Percentiles rank a stretch among this genome's conserved stretches.
phyloP scores from a whole-genome alignment of 2,888 invertebrate species.

The Crossocerus cetratus region DNA sequence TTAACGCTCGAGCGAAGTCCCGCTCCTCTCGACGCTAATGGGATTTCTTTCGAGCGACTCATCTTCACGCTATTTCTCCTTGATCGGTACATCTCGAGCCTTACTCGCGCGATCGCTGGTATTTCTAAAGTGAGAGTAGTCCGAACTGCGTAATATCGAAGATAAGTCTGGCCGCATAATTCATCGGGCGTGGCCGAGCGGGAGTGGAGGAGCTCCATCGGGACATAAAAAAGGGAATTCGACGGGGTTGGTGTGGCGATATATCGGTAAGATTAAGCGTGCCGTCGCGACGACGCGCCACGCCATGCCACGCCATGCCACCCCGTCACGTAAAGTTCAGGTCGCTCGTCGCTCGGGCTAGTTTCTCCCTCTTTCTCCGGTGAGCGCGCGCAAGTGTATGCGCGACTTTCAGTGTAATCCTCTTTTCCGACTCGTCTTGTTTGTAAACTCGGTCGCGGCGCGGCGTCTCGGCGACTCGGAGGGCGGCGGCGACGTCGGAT shows the following conservation, averaged over 20 bases:
- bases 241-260: neutral
- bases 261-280: conserved; percentile 48
- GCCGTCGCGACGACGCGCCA: conserved; percentile 16
- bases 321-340: conserved; percentile 23
- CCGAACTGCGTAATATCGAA: no score
- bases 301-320: no score
- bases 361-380: neutral
- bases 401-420: conserved; percentile 45
- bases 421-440: conserved; percentile 42
- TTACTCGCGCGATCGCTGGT: no score
- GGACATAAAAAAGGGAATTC: no score
- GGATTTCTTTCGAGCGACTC: neutral
- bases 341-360: neutral
- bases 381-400: no score
- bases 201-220: no score
- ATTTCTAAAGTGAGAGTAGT: no score
- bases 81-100: no score
- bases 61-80: no score
- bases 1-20: no score
- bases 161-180: no score
- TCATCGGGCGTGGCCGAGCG: no score
- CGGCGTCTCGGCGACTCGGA: conserved; percentile 15
- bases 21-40: neutral
- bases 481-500: conserved; percentile 26
- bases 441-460: conserved; percentile 42